phyloP scores from a whole-genome alignment of 2,113 vertebrate species.

The Muntiacus reevesi region DNA sequence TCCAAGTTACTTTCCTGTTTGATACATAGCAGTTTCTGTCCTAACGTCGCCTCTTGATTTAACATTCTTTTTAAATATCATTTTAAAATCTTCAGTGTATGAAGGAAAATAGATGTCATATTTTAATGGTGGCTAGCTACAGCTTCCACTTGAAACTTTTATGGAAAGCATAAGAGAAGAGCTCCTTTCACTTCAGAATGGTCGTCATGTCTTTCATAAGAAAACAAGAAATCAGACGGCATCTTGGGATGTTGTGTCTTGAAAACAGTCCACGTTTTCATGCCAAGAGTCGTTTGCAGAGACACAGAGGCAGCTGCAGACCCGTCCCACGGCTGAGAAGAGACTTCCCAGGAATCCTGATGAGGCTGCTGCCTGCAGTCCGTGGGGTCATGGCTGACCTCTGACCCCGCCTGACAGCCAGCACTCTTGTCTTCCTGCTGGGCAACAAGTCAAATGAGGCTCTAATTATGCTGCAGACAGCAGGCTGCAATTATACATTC shows the following conservation, averaged over 20 bases:
- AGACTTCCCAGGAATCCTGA: conserved; percentile 68
- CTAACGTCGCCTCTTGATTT: background rate
- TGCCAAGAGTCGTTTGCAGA: conserved; percentile 28
- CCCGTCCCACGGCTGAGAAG: conserved; percentile 43
- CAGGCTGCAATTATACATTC: conserved; percentile 69
- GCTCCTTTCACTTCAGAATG: background rate
- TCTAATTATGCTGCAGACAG: conserved; percentile 81
- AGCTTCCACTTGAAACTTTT: background rate
- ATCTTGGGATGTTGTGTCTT: background rate
- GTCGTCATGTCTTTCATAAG: background rate
- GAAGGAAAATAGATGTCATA: background rate
- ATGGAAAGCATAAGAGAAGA: background rate
- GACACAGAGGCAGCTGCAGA: conserved; percentile 67
- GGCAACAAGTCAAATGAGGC: conserved; percentile 77
- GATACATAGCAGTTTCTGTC: background rate
- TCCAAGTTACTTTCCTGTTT: background rate
- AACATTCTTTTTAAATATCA: background rate
- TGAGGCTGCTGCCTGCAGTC: conserved; percentile 52
- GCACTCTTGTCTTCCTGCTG: conserved; percentile 74
- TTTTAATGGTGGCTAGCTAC: background rate
- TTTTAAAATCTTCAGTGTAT: background rate
- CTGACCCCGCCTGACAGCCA: conserved; percentile 78
- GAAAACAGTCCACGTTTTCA: conserved; percentile 61
- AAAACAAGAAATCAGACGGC: conserved; percentile 16
- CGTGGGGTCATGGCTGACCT: conserved; percentile 76